Evolutionary conservation across 1,140 invertebrate genomes (phyloP).

Genomic region (Hylaeus anthracinus): DNA sequence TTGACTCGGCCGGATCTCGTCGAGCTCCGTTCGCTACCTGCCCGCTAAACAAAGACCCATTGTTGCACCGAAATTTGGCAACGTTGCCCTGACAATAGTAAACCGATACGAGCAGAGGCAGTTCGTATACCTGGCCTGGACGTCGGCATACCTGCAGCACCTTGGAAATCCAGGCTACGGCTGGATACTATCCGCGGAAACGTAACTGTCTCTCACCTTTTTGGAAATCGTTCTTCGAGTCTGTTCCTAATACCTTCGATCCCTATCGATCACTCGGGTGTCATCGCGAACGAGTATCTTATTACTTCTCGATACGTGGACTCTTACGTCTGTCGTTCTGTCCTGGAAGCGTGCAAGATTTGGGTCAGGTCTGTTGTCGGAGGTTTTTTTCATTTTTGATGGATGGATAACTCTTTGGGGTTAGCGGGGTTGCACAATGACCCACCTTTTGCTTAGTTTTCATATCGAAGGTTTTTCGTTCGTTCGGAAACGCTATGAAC

Average conservation of each 20-base stretch:
- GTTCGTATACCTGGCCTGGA: constrained; percentile 57
- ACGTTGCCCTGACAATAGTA: constrained; percentile 70
- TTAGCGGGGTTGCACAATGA: too few relatives aligned
- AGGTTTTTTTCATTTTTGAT: too few relatives aligned
- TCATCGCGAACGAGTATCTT: neutral
- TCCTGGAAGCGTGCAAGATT: too few relatives aligned
- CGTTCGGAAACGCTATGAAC: too few relatives aligned
- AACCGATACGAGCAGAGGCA: constrained; percentile 65
- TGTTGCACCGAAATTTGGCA: constrained; percentile 72
- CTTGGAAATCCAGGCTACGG: constrained; percentile 20
- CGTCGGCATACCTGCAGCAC: constrained; percentile 42
- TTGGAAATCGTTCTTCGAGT: neutral
- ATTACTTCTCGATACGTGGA: neutral
- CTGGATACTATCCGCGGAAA: neutral
- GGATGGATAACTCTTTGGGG: too few relatives aligned
- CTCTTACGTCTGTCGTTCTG: neutral
- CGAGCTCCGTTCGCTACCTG: constrained; percentile 44
- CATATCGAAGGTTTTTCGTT: too few relatives aligned
- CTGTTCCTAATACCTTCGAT: neutral
- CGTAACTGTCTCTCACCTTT: neutral
- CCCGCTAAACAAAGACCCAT: constrained; percentile 63
- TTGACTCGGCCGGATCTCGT: constrained; percentile 4
- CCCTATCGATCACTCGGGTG: neutral
- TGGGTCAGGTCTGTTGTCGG: too few relatives aligned
- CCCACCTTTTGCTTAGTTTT: too few relatives aligned